phyloP scores from a whole-genome alignment of 2,797 vertebrate species.

The Halcyon smyrnensis region DNA sequence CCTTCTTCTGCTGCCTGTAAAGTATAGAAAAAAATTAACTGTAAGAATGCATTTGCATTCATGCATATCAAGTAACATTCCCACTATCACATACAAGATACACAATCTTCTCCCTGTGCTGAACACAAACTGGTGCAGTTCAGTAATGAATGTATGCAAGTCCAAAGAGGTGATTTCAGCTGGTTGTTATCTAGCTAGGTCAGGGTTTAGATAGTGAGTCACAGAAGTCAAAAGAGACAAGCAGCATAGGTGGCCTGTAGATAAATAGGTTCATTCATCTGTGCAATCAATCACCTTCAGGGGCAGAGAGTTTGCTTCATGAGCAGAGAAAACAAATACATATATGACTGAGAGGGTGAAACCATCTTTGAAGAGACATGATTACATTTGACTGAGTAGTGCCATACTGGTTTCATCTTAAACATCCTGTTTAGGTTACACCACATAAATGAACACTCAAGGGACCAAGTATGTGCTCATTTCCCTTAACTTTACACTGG shows the following conservation, averaged over 20 bases:
- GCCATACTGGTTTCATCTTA: not conserved
- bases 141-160: not conserved
- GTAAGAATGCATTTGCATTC: not conserved
- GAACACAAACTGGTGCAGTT: not conserved
- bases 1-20: not conserved
- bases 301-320: not conserved
- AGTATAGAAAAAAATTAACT: not conserved
- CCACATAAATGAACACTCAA: not conserved
- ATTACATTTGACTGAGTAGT: not conserved
- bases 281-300: slow-evolving; percentile 15
- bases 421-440: not conserved
- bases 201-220: slow-evolving; percentile 29
- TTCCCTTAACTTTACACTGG: not conserved
- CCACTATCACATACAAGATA: not conserved
- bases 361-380: not conserved
- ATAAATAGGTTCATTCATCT: slow-evolving; percentile 49
- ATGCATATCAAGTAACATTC: not conserved
- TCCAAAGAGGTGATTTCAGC: not conserved
- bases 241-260: slow-evolving; percentile 41
- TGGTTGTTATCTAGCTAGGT: slow-evolving; percentile 22
- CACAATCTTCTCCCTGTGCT: not conserved
- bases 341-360: not conserved
- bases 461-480: not conserved
- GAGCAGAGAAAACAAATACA: slow-evolving; percentile 34
- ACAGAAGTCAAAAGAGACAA: slow-evolving; percentile 6